Percentiles rank a stretch among this genome's conserved stretches.
Conservation (phyloP, 2,888 invertebrate genomes). For the Drosophila crucigera region DNA sequence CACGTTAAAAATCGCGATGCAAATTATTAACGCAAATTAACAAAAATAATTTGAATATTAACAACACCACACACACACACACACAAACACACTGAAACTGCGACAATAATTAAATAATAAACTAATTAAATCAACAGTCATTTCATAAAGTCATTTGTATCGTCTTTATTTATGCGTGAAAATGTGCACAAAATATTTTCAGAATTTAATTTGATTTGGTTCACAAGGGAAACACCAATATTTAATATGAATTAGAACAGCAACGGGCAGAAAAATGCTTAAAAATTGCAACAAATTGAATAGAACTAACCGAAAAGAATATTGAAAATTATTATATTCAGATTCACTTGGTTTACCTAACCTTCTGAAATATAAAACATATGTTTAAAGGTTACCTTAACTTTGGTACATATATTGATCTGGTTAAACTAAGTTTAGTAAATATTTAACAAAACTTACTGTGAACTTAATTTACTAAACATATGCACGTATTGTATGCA, state of each 20-base stretch:
- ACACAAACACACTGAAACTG: slow-evolving; percentile 8
- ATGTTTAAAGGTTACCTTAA: neutral
- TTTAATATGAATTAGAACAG: slow-evolving; percentile 13
- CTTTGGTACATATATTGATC: neutral
- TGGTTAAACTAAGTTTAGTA: slow-evolving; percentile 28
- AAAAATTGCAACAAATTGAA: slow-evolving; percentile 18
- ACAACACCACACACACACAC: slow-evolving; percentile 17
- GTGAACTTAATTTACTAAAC: slow-evolving; percentile 54
- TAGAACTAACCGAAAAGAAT: slow-evolving; percentile 15
- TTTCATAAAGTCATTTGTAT: slow-evolving; percentile 37
- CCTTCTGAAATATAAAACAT: neutral
- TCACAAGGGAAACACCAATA: slow-evolving; percentile 17
- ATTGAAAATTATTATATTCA: neutral
- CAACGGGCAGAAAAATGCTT: slow-evolving; percentile 7
- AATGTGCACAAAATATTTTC: slow-evolving; percentile 57
- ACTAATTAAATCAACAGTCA: slow-evolving; percentile 73
- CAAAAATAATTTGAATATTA: slow-evolving; percentile 63
- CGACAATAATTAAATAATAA: slow-evolving; percentile 66
- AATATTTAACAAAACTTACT: slow-evolving; percentile 65
- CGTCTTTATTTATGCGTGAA: slow-evolving; percentile 43
- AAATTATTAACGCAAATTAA: slow-evolving; percentile 76
- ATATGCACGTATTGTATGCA: neutral
- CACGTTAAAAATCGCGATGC: slow-evolving; percentile 54
- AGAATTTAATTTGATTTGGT: slow-evolving; percentile 49
- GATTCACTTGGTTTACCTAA: neutral